A percentile compares a stretch with the other conserved stretches of the same genome.
phyloP scores from a whole-genome alignment of 2,888 invertebrate species.

The Drosophila prolongata region DNA sequence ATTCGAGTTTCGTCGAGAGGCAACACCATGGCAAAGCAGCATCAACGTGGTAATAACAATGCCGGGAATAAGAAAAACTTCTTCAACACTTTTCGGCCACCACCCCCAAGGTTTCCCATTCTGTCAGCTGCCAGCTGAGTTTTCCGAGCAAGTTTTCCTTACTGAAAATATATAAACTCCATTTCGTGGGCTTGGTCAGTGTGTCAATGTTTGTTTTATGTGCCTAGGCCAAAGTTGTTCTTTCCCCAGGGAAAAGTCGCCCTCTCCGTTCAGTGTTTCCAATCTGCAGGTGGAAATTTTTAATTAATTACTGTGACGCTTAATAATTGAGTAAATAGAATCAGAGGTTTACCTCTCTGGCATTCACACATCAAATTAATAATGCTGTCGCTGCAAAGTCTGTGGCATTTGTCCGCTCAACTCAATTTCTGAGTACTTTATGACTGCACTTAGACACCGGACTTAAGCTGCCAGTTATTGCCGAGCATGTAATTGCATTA shows the following conservation, averaged over 20 bases:
- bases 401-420: constrained; percentile 8
- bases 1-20: constrained; percentile 41
- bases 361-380: constrained; percentile 45
- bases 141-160: constrained; percentile 64
- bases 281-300: constrained; percentile 10
- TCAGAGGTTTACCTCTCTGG: constrained; percentile 16
- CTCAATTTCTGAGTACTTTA: constrained; percentile 30
- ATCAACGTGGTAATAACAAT: constrained; percentile 71
- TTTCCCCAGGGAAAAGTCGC: not conserved
- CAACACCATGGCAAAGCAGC: constrained; percentile 32
- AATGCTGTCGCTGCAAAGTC: constrained; percentile 27
- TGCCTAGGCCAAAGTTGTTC: constrained; percentile 60
- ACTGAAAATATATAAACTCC: constrained; percentile 59
- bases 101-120: constrained; percentile 1
- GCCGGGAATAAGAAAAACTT: constrained; percentile 61
- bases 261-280: not conserved
- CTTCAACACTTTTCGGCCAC: constrained; percentile 54
- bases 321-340: constrained; percentile 67
- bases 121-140: constrained; percentile 71
- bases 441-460: not conserved
- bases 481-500: constrained; percentile 69
- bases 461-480: constrained; percentile 30
- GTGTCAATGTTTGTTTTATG: constrained; percentile 83
- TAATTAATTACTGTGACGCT: constrained; percentile 65
- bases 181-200: constrained; percentile 67